These are phyloP conservation scores for Akabosia matsudoensis DNA, from an alignment of 1,140 invertebrate genomes.

Conservation along the genomic window DNA sequence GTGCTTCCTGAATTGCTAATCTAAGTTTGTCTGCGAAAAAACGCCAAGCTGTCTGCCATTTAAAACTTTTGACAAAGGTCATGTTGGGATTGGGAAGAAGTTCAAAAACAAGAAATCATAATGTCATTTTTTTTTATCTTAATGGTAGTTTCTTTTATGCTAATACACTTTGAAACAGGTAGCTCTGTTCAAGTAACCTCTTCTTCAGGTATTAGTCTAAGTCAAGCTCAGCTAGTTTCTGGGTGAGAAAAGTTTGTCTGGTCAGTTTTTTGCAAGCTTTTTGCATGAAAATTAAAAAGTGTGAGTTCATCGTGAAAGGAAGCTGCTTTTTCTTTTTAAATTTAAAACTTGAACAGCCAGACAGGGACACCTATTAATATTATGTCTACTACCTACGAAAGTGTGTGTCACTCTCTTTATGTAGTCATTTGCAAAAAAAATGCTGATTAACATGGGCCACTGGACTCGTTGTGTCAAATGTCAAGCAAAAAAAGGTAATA, in stretches of 20 bases:
- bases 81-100: not conserved
- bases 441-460: not conserved
- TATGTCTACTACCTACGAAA: not conserved
- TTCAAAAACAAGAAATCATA: not conserved
- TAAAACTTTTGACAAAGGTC: not conserved
- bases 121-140: not conserved
- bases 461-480: not conserved
- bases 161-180: not conserved
- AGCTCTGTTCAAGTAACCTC: not conserved
- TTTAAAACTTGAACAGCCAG: too few relatives aligned
- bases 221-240: too few relatives aligned
- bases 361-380: too few relatives aligned
- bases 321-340: too few relatives aligned
- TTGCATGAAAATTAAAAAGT: too few relatives aligned
- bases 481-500: too few relatives aligned
- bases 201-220: too few relatives aligned
- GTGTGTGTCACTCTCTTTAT: not conserved
- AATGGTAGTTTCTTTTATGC: not conserved
- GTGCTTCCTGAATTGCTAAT: not conserved
- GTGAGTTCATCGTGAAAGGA: too few relatives aligned
- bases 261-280: too few relatives aligned
- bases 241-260: too few relatives aligned
- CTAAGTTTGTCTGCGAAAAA: not conserved
- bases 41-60: not conserved
- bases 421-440: not conserved